phyloP scores from a whole-genome alignment of 2,888 invertebrate species.

The Sinelater perroti region DNA sequence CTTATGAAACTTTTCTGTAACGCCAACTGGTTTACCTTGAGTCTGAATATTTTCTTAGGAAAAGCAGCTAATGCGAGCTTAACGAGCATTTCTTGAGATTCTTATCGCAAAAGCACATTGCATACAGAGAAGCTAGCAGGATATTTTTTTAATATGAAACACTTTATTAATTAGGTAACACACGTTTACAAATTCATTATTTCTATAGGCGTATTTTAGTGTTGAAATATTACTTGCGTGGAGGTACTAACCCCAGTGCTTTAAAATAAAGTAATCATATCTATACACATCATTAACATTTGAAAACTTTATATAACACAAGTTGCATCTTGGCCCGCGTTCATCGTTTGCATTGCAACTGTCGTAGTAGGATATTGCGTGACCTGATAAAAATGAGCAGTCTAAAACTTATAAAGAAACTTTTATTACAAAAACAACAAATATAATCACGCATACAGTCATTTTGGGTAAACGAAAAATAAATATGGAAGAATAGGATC shows the following conservation, averaged over 20 bases:
- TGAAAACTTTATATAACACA: constrained; percentile 24
- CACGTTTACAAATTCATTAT: constrained; percentile 30
- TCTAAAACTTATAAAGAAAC: constrained; percentile 50
- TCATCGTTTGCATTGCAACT: constrained; percentile 22
- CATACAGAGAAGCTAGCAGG: constrained; percentile 12
- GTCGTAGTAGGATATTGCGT: constrained; percentile 24
- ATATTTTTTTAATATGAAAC: constrained; percentile 19
- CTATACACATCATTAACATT: constrained; percentile 28
- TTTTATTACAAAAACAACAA: constrained; percentile 55
- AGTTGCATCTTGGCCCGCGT: constrained; percentile 12
- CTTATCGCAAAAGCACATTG: background rate
- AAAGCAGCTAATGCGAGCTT: constrained; percentile 7
- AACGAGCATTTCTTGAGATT: constrained; percentile 2
- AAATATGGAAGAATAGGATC: constrained; percentile 56
- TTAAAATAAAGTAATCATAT: constrained; percentile 21
- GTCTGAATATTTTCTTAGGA: constrained; percentile 1
- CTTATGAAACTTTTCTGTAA: constrained; percentile 5
- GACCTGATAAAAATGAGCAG: constrained; percentile 47
- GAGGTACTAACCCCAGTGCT: constrained; percentile 13
- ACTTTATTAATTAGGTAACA: constrained; percentile 27
- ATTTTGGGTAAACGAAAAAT: constrained; percentile 51
- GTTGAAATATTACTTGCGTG: constrained; percentile 15
- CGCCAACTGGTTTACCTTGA: constrained; percentile 13
- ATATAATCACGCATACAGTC: constrained; percentile 57
- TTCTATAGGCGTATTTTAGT: constrained; percentile 16